phyloP scores from a whole-genome alignment of 2,888 invertebrate species.

The Sarcophaga caerulescens region DNA sequence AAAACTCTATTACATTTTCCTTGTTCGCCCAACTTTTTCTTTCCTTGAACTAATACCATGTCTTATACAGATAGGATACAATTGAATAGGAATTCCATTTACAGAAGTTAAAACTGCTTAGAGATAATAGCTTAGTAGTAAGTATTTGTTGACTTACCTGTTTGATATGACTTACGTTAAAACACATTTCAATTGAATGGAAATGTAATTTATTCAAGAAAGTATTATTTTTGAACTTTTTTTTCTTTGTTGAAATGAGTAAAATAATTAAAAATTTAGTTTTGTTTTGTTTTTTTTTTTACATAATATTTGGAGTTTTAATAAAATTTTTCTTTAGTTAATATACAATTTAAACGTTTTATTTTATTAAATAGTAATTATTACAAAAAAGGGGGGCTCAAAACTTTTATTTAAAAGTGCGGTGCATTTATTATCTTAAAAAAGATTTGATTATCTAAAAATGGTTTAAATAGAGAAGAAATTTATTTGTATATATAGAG shows the following conservation, averaged over 20 bases:
- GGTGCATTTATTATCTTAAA: constrained; percentile 57
- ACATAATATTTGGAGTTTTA: constrained; percentile 21
- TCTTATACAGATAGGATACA: too few species aligned
- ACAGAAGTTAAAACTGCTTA: too few species aligned
- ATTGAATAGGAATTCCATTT: too few species aligned
- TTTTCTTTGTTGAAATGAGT: constrained; percentile 31
- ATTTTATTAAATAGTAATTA: constrained; percentile 52
- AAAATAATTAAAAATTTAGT: constrained; percentile 33
- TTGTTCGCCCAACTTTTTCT: too few species aligned
- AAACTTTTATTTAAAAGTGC: constrained; percentile 49
- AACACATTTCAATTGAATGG: constrained; percentile 28
- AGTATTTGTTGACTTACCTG: too few species aligned
- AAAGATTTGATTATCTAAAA: constrained; percentile 42
- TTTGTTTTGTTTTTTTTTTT: constrained; percentile 36
- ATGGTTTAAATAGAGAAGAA: constrained; percentile 2
- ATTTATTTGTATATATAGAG: not conserved
- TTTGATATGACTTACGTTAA: not conserved
- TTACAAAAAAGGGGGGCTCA: constrained; percentile 46
- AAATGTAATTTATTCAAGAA: constrained; percentile 62
- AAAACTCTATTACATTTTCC: too few species aligned
- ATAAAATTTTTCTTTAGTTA: constrained; percentile 34
- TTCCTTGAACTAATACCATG: too few species aligned
- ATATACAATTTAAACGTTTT: constrained; percentile 55
- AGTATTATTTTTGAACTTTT: constrained; percentile 30
- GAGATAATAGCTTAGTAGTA: too few species aligned